Evolutionary conservation across 35 echinoderm and acorn worm species (phyloP).

Genomic region (Diadema setosum): DNA sequence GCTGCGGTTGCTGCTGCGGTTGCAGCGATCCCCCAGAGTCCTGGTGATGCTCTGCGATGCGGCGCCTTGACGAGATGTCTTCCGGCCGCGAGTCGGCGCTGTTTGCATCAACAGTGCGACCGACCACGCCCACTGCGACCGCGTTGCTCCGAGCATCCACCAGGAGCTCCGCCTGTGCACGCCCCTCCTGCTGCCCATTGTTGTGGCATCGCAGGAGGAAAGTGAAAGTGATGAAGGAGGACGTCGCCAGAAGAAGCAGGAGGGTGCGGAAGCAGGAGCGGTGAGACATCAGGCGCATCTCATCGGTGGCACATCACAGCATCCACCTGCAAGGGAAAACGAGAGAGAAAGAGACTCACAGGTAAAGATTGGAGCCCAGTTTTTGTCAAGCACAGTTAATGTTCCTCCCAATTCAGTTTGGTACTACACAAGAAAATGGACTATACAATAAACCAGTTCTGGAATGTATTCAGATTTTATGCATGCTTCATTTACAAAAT

Average conservation of each 20-base stretch:
- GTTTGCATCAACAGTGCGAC: not conserved
- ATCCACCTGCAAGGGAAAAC: not conserved
- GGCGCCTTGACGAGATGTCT: not conserved
- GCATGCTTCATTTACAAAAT: too few species aligned
- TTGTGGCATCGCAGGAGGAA: conserved; percentile 34
- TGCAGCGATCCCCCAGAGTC: not conserved
- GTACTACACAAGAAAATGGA: too few species aligned
- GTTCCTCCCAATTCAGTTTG: too few species aligned
- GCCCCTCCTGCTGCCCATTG: not conserved
- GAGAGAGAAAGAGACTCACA: too few species aligned
- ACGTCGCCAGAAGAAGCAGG: conserved; percentile 17
- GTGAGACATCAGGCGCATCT: conserved; percentile 29
- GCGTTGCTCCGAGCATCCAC: not conserved
- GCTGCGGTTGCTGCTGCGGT: not conserved
- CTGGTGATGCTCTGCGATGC: not conserved
- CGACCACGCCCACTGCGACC: not conserved
- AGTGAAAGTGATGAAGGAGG: conserved; percentile 25
- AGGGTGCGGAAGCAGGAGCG: conserved; percentile 13
- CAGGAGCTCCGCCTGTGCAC: not conserved
- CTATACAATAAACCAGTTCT: too few species aligned
- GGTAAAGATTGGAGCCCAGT: too few species aligned
- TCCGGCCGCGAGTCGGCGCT: not conserved
- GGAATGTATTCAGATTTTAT: too few species aligned
- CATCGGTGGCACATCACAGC: not conserved
- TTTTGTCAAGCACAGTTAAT: too few species aligned